A percentile compares a stretch with the other conserved stretches of the same genome.
Evolutionary conservation across 2,113 vertebrate species (phyloP).

Genomic region (Pandion haliaetus): DNA sequence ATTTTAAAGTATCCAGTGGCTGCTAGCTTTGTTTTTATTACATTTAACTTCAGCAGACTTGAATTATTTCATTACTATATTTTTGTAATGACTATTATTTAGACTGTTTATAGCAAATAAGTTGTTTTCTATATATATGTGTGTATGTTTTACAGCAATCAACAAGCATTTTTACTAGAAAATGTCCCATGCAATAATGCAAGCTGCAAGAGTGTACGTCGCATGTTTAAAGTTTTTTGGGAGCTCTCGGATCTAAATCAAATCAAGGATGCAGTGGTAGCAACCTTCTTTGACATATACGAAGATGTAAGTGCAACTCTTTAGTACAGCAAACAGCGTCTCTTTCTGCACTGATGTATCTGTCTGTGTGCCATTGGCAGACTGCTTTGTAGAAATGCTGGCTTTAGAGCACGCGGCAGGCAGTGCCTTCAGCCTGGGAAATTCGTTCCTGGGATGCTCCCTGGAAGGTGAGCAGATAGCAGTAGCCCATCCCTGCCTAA

Average conservation of each 20-base stretch:
- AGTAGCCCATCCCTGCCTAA: background rate
- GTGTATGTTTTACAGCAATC: slow-evolving; percentile 73
- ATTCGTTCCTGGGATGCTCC: background rate
- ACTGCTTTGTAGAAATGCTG: background rate
- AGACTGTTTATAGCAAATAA: background rate
- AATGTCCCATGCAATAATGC: slow-evolving; percentile 84
- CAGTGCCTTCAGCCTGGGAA: background rate
- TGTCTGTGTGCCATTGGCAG: background rate
- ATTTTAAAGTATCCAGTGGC: background rate
- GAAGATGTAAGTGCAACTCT: slow-evolving; percentile 89
- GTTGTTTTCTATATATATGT: background rate
- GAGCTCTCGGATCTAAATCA: slow-evolving; percentile 88
- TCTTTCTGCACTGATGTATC: background rate
- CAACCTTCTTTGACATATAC: slow-evolving; percentile 97
- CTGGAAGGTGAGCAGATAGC: background rate
- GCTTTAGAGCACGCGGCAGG: background rate
- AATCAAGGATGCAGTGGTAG: slow-evolving; percentile 84
- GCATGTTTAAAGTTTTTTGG: slow-evolving; percentile 93
- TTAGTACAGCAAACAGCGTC: background rate
- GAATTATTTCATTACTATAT: background rate
- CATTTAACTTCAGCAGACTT: background rate
- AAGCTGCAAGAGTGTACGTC: slow-evolving; percentile 75
- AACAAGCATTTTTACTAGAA: slow-evolving; percentile 92
- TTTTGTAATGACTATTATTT: background rate
- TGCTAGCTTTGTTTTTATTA: background rate